Base-by-base conservation (phyloP, 2,113 vertebrate species). In the Petaurus breviceps region DNA sequence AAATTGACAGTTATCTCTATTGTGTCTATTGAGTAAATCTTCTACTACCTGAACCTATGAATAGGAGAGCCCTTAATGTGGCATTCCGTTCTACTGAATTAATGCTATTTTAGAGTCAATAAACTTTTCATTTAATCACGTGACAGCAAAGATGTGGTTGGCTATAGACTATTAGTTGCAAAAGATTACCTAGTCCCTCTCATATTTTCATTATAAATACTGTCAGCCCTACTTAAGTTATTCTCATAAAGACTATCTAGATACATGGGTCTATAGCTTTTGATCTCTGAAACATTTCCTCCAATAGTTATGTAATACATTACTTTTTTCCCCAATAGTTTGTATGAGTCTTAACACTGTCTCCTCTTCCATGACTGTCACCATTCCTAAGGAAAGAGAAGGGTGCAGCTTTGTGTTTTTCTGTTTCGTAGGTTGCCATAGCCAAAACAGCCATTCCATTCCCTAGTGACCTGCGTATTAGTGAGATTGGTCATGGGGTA, bases 11-110 rank as follows among this genome's bases (percentile, higher is more conserved):
- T 51, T 31, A 53, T 43, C 43, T 84, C 31, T 14, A 92, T 12
- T 51, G 50, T 55, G 90, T 97, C 94, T 52, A 96, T 91, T 90
- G 0, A 91, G 24, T 5, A 90, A 50, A n/a, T 51, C 77, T 94
- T 84, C 61, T 84, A 19, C 43, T 84, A 19, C 19, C 68, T 22
- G n/a, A 43, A 84, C 68, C 68, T n/a, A 31, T 61, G 57, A 43
- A 84, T 43, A 31, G 9, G 28, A 61, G 26, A 31, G 6, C 16
- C 6, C 14, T 84, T 84, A 84, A 77, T n/a, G 37, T 22, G 68
- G 37, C 14, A n/a, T 84, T 84, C 43, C 43, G n/a, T 84, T 84
- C 37, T 43, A 84, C 16, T 43, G 16, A 68, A 68, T 43, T 22
- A 84, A 7, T 7, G 37, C 12, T 22, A 22, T 43, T 84, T 84